Conservation (phyloP, 2,888 invertebrate species). For the Agriopis leucophaearia region DNA sequence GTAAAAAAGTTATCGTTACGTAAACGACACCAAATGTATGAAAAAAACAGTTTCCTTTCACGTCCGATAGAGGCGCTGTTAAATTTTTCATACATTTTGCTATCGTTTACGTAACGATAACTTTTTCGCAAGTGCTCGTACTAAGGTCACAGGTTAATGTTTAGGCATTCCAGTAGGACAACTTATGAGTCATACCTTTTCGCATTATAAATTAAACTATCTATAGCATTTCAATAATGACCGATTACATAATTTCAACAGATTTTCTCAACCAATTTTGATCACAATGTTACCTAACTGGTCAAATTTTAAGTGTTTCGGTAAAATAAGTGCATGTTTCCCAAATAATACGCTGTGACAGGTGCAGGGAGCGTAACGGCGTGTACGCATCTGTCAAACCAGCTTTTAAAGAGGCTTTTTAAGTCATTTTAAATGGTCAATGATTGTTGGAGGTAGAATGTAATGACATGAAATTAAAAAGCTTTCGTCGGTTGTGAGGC, state of each 20-base stretch:
- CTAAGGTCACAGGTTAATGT: no score
- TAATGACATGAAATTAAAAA: constrained; percentile 39
- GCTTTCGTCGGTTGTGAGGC: constrained; percentile 13
- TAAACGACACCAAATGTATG: no score
- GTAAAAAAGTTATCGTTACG: no score
- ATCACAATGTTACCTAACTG: neutral
- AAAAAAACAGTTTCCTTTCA: no score
- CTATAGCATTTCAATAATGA: neutral
- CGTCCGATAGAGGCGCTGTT: no score
- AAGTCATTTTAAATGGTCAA: constrained; percentile 28
- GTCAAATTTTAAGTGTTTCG: constrained; percentile 31
- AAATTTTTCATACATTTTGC: no score
- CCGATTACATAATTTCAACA: neutral
- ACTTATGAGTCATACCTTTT: no score
- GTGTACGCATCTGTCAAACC: constrained; percentile 32
- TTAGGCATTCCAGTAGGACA: no score
- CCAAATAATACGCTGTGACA: constrained; percentile 48
- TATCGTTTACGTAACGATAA: no score
- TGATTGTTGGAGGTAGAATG: constrained; percentile 21
- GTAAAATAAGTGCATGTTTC: constrained; percentile 40
- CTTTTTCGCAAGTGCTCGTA: no score
- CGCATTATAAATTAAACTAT: neutral
- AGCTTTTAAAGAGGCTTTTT: constrained; percentile 11
- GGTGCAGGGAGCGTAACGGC: constrained; percentile 45
- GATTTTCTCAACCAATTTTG: constrained; percentile 10